Percentiles rank a stretch among this genome's conserved stretches.
Conservation (phyloP, 2,113 vertebrate genomes). For the Morone chrysops region DNA sequence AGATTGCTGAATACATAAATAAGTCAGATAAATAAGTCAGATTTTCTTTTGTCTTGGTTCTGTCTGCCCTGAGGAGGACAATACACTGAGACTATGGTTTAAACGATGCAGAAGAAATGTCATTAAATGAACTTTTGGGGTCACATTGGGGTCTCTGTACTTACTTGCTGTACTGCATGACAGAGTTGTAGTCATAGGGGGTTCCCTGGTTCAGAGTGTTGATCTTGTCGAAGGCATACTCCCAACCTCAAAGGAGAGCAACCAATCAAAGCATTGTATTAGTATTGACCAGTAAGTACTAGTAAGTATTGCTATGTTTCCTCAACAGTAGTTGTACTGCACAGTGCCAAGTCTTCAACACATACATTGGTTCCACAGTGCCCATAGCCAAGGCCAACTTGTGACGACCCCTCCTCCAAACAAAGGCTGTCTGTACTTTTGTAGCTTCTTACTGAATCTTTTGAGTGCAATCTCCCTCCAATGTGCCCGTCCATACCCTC, state of each 20-base stretch:
- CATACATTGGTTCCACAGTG: background rate
- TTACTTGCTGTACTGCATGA: slow-evolving; percentile 82
- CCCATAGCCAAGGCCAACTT: background rate
- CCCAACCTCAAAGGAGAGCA: background rate
- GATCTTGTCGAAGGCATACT: slow-evolving; percentile 69
- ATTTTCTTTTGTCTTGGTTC: background rate
- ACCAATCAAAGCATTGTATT: background rate
- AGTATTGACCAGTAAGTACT: background rate
- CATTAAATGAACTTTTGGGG: background rate
- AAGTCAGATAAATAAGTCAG: background rate
- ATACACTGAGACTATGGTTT: background rate
- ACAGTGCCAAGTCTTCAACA: background rate
- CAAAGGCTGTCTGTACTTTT: background rate
- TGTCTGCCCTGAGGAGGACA: too few relatives aligned
- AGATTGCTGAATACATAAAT: background rate
- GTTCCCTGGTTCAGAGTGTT: slow-evolving; percentile 77
- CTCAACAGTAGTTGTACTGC: background rate
- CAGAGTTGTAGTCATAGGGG: slow-evolving; percentile 77
- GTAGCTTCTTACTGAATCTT: too few relatives aligned
- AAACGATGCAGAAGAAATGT: background rate
- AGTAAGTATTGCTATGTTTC: background rate
- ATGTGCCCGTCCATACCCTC: too few relatives aligned
- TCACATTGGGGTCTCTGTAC: background rate
- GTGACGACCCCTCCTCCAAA: too few relatives aligned
- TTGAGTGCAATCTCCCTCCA: too few relatives aligned